Evolutionary conservation across 2,797 vertebrate genomes (phyloP).

Genomic region (Clarias laeviceps): DNA sequence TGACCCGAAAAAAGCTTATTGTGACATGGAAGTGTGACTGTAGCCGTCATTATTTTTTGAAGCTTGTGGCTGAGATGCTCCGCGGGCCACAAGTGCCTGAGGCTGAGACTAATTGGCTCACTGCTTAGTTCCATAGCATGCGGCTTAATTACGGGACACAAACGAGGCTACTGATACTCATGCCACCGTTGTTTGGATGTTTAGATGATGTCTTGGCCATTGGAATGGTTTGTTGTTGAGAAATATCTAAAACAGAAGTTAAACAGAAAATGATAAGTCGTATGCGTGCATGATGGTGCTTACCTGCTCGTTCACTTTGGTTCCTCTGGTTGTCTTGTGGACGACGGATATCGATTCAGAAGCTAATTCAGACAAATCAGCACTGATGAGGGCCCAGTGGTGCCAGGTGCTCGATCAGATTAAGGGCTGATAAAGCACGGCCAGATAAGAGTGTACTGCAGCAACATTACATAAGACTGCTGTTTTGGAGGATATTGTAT

Average conservation of each 20-base stretch:
- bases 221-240: not conserved
- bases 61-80: constrained; percentile 9
- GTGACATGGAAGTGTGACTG: constrained; percentile 7
- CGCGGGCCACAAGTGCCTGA: not conserved
- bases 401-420: not conserved
- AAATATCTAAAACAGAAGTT: too few relatives aligned
- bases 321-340: not conserved
- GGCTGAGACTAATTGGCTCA: constrained; percentile 15
- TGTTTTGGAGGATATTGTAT: constrained; percentile 22
- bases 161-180: not conserved
- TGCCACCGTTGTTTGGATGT: not conserved
- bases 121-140: not conserved
- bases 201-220: not conserved
- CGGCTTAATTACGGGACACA: not conserved
- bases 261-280: too few relatives aligned
- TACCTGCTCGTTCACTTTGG: not conserved
- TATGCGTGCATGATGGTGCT: not conserved
- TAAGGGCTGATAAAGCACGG: constrained; percentile 7
- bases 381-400: not conserved
- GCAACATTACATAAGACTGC: constrained; percentile 33
- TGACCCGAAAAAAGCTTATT: not conserved
- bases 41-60: constrained; percentile 1
- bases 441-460: constrained; percentile 8
- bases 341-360: not conserved
- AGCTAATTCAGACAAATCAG: not conserved